Evolutionary conservation across 2,113 vertebrate species (phyloP).

Genomic region (Pitta sordida): DNA sequence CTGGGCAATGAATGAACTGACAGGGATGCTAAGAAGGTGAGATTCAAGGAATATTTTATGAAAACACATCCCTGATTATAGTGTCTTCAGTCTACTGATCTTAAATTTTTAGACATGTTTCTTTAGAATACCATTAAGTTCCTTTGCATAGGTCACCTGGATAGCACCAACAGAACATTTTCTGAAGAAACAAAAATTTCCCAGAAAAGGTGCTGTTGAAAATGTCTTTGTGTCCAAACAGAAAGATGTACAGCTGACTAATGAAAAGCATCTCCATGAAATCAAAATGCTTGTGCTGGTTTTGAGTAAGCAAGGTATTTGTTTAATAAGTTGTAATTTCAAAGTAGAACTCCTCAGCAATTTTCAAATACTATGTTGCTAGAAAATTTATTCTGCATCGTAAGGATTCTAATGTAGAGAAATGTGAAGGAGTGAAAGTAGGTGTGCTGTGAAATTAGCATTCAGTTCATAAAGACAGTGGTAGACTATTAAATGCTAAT

Average conservation of each 20-base stretch:
- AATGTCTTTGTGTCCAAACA: background rate
- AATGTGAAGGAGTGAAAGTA: conserved; percentile 2
- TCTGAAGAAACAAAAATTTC: background rate
- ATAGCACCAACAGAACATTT: background rate
- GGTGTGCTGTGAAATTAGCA: background rate
- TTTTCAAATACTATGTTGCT: background rate
- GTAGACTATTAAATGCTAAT: conserved; percentile 6
- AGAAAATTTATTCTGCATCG: background rate
- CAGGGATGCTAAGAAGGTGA: background rate
- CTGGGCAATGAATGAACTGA: background rate
- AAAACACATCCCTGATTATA: background rate
- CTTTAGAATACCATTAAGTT: background rate
- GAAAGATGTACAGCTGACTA: background rate
- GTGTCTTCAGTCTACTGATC: background rate
- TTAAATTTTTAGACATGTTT: background rate
- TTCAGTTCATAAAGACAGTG: background rate
- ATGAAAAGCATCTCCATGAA: background rate
- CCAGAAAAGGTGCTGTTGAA: background rate
- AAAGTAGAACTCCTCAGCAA: background rate
- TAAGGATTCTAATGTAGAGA: background rate
- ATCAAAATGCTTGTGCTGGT: background rate
- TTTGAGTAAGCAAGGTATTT: background rate
- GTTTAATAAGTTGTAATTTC: background rate
- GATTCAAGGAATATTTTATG: background rate
- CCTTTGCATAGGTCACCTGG: background rate